These are phyloP conservation scores for Ctenochaetus hawaiiensis DNA, from an alignment of 2,797 vertebrate genomes.

Conservation along the genomic window DNA sequence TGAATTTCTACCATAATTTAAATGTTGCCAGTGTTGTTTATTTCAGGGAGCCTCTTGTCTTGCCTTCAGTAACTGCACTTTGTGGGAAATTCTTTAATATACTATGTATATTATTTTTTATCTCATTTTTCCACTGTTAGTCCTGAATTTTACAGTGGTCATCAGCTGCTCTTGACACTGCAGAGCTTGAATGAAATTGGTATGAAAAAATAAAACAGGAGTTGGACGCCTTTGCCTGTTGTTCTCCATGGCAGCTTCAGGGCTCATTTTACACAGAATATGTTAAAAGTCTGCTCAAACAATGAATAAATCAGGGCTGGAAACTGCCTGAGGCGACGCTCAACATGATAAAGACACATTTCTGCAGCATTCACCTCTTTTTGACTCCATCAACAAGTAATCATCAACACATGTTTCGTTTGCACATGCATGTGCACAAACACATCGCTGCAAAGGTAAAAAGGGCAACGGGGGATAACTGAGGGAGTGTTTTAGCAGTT, in stretches of 20 bases:
- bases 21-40: slow-evolving; percentile 36
- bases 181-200: slow-evolving; percentile 36
- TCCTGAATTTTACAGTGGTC: slow-evolving; percentile 42
- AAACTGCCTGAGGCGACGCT: slow-evolving; percentile 55
- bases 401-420: slow-evolving; percentile 34
- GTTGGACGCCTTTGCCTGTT: slow-evolving; percentile 38
- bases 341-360: slow-evolving; percentile 64
- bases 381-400: slow-evolving; percentile 44
- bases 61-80: slow-evolving; percentile 24
- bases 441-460: slow-evolving; percentile 45
- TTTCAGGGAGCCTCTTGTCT: slow-evolving; percentile 9
- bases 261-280: slow-evolving; percentile 22
- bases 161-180: slow-evolving; percentile 3
- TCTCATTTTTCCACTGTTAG: slow-evolving; percentile 31
- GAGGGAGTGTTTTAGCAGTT: slow-evolving; percentile 7
- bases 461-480: slow-evolving; percentile 42
- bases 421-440: not conserved
- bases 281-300: slow-evolving; percentile 32
- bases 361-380: slow-evolving; percentile 22
- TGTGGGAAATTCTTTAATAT: slow-evolving; percentile 30
- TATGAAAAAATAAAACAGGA: slow-evolving; percentile 4
- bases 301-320: slow-evolving; percentile 54
- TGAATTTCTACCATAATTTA: slow-evolving; percentile 34
- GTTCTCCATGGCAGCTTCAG: slow-evolving; percentile 12
- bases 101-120: slow-evolving; percentile 42